Evolutionary conservation across 2,797 vertebrate species (phyloP).

Genomic region (Phrynocephalus vlangalii): DNA sequence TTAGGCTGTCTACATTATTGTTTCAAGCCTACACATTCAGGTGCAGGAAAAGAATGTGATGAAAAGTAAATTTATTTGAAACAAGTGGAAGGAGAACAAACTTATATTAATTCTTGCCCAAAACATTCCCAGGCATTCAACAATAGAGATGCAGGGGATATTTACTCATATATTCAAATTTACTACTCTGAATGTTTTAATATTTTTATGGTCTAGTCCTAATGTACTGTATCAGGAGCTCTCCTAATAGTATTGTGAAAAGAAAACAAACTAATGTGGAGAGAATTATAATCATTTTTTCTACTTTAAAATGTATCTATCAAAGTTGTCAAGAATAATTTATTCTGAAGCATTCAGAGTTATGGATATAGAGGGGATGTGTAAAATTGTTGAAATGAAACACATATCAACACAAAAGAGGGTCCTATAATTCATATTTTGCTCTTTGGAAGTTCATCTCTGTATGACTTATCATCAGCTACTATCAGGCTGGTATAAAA

Average conservation of each 20-base stretch:
- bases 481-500: background rate
- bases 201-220: background rate
- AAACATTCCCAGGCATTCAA: slow-evolving; percentile 43
- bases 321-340: background rate
- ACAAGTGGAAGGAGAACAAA: slow-evolving; percentile 68
- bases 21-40: slow-evolving; percentile 53
- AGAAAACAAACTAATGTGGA: background rate
- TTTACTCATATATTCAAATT: background rate
- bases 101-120: slow-evolving; percentile 65
- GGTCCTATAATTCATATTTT: too few species aligned
- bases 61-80: slow-evolving; percentile 75
- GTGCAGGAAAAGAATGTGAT: slow-evolving; percentile 61
- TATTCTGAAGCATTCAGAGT: background rate
- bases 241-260: background rate
- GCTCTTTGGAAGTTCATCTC: background rate
- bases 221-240: background rate
- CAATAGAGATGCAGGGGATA: background rate
- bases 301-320: background rate
- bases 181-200: background rate
- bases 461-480: background rate
- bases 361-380: too few species aligned
- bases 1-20: slow-evolving; percentile 36
- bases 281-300: background rate
- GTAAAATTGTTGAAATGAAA: background rate
- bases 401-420: background rate